These are phyloP conservation scores for Metallyticus violacea DNA, from an alignment of 2,888 invertebrate species.

Conservation along the genomic window DNA sequence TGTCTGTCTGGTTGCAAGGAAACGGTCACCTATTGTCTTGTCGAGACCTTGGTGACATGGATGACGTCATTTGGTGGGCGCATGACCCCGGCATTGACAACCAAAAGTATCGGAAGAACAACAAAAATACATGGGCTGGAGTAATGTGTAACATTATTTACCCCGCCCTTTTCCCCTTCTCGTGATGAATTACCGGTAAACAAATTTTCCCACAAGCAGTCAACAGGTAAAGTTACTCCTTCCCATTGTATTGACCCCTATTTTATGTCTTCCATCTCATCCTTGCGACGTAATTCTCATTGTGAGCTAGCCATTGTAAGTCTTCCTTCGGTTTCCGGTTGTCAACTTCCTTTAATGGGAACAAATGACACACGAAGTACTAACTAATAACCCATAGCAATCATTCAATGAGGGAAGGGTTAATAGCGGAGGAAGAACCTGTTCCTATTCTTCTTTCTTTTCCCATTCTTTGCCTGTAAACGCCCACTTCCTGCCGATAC, in stretches of 20 bases:
- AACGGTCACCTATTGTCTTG: neutral
- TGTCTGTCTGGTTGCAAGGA: neutral
- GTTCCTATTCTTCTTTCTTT: neutral
- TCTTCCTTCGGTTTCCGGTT: constrained; percentile 23
- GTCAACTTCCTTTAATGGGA: constrained; percentile 29
- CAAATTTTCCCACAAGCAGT: constrained; percentile 9
- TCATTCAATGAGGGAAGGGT: constrained; percentile 20
- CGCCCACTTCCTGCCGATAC: constrained; percentile 28
- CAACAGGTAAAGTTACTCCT: constrained; percentile 9
- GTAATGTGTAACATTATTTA: constrained; percentile 5
- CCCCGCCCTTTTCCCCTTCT: neutral
- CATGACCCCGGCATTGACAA: neutral
- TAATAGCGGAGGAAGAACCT: neutral
- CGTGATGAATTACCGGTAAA: constrained; percentile 10
- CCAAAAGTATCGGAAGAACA: neutral
- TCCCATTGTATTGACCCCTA: constrained; percentile 14
- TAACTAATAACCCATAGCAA: constrained; percentile 30
- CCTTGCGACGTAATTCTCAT: constrained; percentile 3
- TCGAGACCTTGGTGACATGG: neutral
- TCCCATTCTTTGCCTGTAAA: constrained; percentile 2
- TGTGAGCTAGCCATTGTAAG: neutral
- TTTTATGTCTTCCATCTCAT: neutral
- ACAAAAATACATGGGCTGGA: neutral
- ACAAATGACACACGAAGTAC: constrained; percentile 30
- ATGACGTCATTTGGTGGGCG: neutral